Base-by-base conservation (phyloP, 2,113 vertebrate species). In the Brienomyrus longianalis region DNA sequence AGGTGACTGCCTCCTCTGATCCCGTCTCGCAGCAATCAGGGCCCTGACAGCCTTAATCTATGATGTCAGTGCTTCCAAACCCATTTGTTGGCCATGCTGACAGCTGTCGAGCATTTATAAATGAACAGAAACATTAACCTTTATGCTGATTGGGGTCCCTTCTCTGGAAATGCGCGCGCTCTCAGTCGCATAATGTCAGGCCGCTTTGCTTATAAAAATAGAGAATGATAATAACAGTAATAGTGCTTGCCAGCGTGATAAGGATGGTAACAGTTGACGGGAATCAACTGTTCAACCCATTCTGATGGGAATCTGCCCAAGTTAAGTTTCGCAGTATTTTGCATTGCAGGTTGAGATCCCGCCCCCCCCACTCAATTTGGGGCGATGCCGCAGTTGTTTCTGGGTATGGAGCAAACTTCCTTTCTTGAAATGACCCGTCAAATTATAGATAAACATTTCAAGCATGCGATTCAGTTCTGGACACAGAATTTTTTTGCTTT, bases 101-200 rank as follows among this genome's bases (percentile, higher is more conserved):
- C 96, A 96, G 95, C 94, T 93, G 95, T 96, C 95, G 94, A 92
- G 93, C 95, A 94, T 96, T 96, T 95, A 94, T 95, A 96, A 96
- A 96, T 96, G 95, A 96, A 96, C 96, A 96, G 95, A 96, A 96
- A 96, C 96, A 96, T 96, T 96, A 96, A 96, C 96, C 96, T 96
- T 96, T 96, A 93, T 92, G 93, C 95, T 95, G 95, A 96, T 95
- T 94, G 92, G 95, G 95, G 95, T 94, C 86, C 90, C 92, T 96
- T 95, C 94, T 91, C 95, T 93, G 93, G 93, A 94, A 91, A 93
- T 93, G 94, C 94, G 95, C 96, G 95, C 96, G 95, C 95, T 96
- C 94, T 94, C 92, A 94, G 45, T 96, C 95, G 95, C 94, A 94
- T 96, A 95, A 95, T 95, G 94, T 95, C 95, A 95, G 90, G 62